Percentiles rank a stretch among this genome's conserved stretches.
These are phyloP conservation scores for Dendroctonus valens DNA, from an alignment of 1,140 invertebrate species.

Conservation along the genomic window DNA sequence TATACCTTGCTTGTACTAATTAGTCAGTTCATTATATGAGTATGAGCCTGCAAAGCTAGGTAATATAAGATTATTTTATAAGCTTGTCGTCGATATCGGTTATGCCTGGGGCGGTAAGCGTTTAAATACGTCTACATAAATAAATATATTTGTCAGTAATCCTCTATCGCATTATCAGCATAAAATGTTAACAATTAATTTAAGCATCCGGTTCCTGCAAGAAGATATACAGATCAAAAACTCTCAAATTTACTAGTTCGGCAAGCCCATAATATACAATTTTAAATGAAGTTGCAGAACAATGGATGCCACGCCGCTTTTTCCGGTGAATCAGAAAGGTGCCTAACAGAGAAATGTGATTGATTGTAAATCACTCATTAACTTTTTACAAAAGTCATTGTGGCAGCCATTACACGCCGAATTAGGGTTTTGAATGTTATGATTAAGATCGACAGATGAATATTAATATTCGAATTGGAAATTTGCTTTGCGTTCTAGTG, in stretches of 20 bases:
- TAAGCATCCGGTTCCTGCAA: no score
- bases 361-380: constrained; percentile 30
- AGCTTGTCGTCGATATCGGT: no score
- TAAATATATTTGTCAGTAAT: no score
- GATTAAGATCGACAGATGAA: constrained; percentile 27
- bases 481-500: neutral
- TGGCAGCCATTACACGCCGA: constrained; percentile 19
- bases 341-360: constrained; percentile 22
- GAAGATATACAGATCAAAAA: neutral
- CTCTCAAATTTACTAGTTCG: constrained; percentile 6
- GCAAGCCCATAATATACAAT: neutral
- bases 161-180: no score
- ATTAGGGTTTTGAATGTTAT: constrained; percentile 22
- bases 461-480: constrained; percentile 17
- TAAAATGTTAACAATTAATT: no score
- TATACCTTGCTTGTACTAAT: no score
- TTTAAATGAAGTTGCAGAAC: constrained; percentile 21
- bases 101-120: no score
- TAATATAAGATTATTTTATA: no score
- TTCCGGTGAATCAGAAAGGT: constrained; percentile 14
- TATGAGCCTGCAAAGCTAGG: no score
- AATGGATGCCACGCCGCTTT: constrained; percentile 21
- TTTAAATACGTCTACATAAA: no score
- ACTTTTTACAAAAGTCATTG: constrained; percentile 30
- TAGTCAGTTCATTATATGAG: no score